Conservation (phyloP, 2,888 invertebrate genomes). For the Erebia ligea region DNA sequence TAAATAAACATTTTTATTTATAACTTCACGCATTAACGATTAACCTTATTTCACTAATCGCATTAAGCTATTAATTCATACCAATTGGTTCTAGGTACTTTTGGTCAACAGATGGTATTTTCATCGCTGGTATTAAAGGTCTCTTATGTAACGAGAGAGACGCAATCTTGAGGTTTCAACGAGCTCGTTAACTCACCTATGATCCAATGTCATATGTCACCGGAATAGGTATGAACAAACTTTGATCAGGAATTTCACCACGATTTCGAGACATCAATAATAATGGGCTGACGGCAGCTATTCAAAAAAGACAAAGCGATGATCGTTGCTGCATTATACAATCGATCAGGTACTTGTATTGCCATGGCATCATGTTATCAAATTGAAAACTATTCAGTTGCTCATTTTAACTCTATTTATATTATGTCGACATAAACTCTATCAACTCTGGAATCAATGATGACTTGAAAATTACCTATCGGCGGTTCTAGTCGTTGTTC, state of each 20-base stretch:
- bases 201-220: conserved; percentile 25
- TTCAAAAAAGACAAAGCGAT: conserved; percentile 18
- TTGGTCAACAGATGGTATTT: conserved; percentile 32
- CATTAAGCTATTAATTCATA: conserved; percentile 14
- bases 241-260: conserved; percentile 14
- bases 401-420: background rate
- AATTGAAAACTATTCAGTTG: conserved; percentile 14
- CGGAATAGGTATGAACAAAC: conserved; percentile 1
- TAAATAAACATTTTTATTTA: background rate
- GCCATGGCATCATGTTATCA: conserved; percentile 5
- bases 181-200: conserved; percentile 18
- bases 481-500: too few relatives aligned
- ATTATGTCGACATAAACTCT: background rate
- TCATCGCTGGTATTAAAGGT: conserved; percentile 27
- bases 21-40: background rate
- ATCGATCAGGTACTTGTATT: background rate
- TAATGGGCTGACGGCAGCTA: conserved; percentile 5
- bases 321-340: conserved; percentile 10
- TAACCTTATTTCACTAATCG: conserved; percentile 8
- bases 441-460: background rate
- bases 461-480: too few relatives aligned
- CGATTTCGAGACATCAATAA: background rate
- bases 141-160: conserved; percentile 26
- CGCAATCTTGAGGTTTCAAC: background rate
- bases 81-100: conserved; percentile 13